A percentile compares a stretch with the other conserved stretches of the same genome.
Evolutionary conservation across 2,113 vertebrate genomes (phyloP).

Genomic region (Urocitellus parryii): DNA sequence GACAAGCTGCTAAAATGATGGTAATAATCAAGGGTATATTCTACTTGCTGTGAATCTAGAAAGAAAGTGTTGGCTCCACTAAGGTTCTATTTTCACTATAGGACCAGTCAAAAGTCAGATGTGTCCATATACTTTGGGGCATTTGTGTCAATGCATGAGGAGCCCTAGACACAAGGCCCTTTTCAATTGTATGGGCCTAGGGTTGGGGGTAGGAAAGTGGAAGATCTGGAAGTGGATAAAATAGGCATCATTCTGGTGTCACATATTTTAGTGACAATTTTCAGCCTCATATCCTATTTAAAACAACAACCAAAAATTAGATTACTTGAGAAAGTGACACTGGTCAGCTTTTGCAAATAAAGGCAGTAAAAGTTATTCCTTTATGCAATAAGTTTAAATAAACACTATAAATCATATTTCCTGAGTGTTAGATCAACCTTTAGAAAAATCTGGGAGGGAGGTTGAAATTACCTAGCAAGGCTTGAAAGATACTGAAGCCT

Average conservation of each 20-base stretch:
- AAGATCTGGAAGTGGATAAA: neutral
- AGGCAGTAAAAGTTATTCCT: neutral
- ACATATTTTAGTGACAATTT: neutral
- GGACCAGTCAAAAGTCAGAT: neutral
- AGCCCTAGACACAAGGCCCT: neutral
- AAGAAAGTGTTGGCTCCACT: neutral
- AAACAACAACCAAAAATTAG: neutral
- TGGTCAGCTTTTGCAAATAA: neutral
- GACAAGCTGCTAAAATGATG: neutral
- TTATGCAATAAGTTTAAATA: neutral
- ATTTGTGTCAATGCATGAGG: neutral
- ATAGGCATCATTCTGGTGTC: neutral
- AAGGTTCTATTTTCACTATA: neutral
- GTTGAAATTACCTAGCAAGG: neutral
- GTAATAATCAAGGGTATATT: neutral
- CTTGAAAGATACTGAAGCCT: neutral
- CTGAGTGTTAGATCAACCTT: neutral
- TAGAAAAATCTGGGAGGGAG: neutral
- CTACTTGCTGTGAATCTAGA: neutral
- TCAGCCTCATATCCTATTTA: neutral
- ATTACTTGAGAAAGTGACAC: neutral
- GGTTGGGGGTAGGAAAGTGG: neutral
- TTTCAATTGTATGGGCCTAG: neutral
- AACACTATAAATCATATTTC: neutral
- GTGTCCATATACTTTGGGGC: too few relatives aligned